Evolutionary conservation across 2,113 vertebrate species (phyloP).

Genomic region (Pogonocichla stellata): DNA sequence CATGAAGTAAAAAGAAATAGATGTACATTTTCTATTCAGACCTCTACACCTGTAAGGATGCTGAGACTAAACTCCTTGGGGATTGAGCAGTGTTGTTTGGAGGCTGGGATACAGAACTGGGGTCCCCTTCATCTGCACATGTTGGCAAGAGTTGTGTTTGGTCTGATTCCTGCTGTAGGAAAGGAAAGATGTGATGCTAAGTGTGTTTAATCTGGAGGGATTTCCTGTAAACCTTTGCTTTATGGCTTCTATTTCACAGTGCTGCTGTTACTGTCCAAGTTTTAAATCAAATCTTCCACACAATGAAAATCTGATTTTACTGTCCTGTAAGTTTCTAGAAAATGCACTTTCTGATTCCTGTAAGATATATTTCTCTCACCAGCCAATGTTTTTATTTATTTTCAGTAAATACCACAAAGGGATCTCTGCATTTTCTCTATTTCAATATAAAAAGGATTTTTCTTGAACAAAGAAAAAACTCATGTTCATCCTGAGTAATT

Average conservation of each 20-base stretch:
- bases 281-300: constrained; percentile 13
- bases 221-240: neutral
- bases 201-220: neutral
- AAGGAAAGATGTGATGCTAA: neutral
- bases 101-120: neutral
- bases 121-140: neutral
- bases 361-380: neutral
- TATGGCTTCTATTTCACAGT: neutral
- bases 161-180: neutral
- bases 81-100: neutral
- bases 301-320: neutral
- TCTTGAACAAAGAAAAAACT: constrained; percentile 2
- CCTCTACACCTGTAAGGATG: neutral
- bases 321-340: neutral
- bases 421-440: constrained; percentile 7
- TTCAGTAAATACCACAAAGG: constrained; percentile 15
- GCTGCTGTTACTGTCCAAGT: neutral
- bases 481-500: constrained; percentile 42
- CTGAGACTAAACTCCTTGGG: neutral
- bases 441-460: constrained; percentile 34
- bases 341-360: neutral
- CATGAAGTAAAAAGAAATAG: neutral
- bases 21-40: neutral
- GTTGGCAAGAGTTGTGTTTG: neutral
- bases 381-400: constrained; percentile 11